Evolutionary conservation across 2,888 invertebrate genomes (phyloP).

Genomic region (Acronicta psi): DNA sequence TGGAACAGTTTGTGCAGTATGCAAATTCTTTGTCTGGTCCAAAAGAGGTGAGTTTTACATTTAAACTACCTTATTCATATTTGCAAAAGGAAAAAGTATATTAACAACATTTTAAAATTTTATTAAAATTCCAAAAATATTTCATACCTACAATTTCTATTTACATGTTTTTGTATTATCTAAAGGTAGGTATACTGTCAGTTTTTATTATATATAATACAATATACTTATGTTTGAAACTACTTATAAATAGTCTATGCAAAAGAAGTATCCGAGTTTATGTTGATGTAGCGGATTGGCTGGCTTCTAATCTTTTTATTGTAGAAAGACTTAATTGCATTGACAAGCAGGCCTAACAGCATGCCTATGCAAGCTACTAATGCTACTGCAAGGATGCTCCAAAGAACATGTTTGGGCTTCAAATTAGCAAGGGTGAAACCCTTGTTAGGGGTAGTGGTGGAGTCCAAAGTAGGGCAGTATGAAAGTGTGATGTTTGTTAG

Average conservation of each 20-base stretch:
- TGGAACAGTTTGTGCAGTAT: constrained; percentile 93
- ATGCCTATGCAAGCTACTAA: constrained; percentile 77
- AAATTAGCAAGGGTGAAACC: constrained; percentile 72
- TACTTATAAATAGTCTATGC: constrained; percentile 60
- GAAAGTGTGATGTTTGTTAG: constrained; percentile 80
- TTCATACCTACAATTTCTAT: constrained; percentile 52
- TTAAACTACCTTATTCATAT: neutral
- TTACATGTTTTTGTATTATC: constrained; percentile 58
- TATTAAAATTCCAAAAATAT: constrained; percentile 39
- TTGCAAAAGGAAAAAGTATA: constrained; percentile 6
- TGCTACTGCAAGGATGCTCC: constrained; percentile 83
- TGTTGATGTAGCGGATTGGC: constrained; percentile 80
- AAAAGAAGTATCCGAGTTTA: constrained; percentile 75
- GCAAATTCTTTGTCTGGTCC: constrained; percentile 91
- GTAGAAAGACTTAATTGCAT: constrained; percentile 75
- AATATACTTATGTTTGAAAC: constrained; percentile 28
- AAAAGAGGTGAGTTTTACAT: constrained; percentile 88
- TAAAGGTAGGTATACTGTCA: constrained; percentile 49
- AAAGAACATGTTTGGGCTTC: constrained; percentile 81
- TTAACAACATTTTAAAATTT: constrained; percentile 25
- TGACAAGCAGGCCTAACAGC: constrained; percentile 77
- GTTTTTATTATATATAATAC: constrained; percentile 40
- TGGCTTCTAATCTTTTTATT: constrained; percentile 74
- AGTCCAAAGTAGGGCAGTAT: constrained; percentile 80
- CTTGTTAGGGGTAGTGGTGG: constrained; percentile 69